Percentiles rank a stretch among this genome's conserved stretches.
Evolutionary conservation across 2,113 vertebrate genomes (phyloP).

Genomic region (Misgurnus anguillicaudatus): DNA sequence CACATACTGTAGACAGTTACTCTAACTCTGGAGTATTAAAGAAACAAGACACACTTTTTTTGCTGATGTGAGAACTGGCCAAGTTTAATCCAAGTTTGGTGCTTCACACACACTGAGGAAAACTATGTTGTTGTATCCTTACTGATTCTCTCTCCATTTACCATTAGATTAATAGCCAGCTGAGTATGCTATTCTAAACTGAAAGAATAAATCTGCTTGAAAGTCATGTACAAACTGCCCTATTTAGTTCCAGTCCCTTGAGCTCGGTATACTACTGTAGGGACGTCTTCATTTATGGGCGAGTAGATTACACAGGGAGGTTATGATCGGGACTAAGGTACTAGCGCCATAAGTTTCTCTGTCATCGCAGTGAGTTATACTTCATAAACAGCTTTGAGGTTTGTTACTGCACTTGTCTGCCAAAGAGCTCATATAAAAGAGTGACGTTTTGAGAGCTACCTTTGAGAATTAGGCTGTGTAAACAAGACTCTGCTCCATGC

Average conservation of each 20-base stretch:
- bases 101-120: slow-evolving; percentile 36
- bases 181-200: slow-evolving; percentile 42
- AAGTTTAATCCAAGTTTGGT: neutral
- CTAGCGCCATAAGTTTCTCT: neutral
- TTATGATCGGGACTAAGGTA: neutral
- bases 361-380: slow-evolving; percentile 30
- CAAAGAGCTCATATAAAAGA: slow-evolving; percentile 29
- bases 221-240: slow-evolving; percentile 52
- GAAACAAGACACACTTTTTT: neutral
- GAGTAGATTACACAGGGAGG: slow-evolving; percentile 14
- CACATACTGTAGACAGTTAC: no score
- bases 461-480: slow-evolving; percentile 51
- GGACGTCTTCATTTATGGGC: slow-evolving; percentile 32
- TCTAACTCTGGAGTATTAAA: neutral
- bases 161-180: slow-evolving; percentile 38
- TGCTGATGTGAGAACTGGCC: neutral
- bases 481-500: slow-evolving; percentile 22
- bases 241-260: slow-evolving; percentile 48
- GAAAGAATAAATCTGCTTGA: slow-evolving; percentile 48
- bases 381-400: slow-evolving; percentile 25
- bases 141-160: slow-evolving; percentile 30
- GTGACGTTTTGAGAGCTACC: slow-evolving; percentile 44
- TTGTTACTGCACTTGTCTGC: slow-evolving; percentile 19
- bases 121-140: slow-evolving; percentile 25
- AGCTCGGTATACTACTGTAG: slow-evolving; percentile 4